Base-by-base conservation (phyloP, 1,140 invertebrate genomes). In the Platyura marginata region DNA sequence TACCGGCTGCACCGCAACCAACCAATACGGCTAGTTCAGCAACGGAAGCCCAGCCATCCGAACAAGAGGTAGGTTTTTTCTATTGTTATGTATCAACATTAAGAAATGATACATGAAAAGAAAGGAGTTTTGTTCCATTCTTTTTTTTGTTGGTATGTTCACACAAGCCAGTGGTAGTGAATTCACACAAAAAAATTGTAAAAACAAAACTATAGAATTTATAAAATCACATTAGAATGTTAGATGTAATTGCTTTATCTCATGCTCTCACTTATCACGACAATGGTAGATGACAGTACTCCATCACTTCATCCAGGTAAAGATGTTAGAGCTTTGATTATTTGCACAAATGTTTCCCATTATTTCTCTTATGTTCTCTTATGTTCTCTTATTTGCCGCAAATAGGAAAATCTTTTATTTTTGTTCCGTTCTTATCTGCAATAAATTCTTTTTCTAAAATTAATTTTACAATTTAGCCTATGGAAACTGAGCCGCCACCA, bases 1-100 rank as follows among this genome's bases (percentile, higher is more conserved):
- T 63, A 38, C 63, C 58, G 42, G 59, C 61, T 37, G 64, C 57
- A 40, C 59, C 62, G 46, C 61, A 62, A 40, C 50, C 63, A 21
- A 53, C 62, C 44, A 57, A 60, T 45, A 57, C 63, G 42, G 58
- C 66, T 43, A 49, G 57, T 11, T 46, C 60, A 44, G 51, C 64
- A 40, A 61, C 64, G 46, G 62, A 60, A 51, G 58, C 52, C 21
- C 47, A 23, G 22, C 8, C 16, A 15, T 19, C 19, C 18, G 36
- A 38, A 5, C 36, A 38, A 11, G 36, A 38, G 36, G 36, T 38
- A 38, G 19, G 5, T 38, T 3, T n/a, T n/a, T n/a, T n/a, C n/a
- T n/a, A n/a, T n/a, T n/a, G n/a, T n/a, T n/a, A n/a, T n/a, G n/a
- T n/a, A n/a, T n/a, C n/a, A n/a, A n/a, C n/a, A n/a, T n/a, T n/a